Conservation (phyloP, 2,797 vertebrate species). For the Microctenopoma lineatum region DNA sequence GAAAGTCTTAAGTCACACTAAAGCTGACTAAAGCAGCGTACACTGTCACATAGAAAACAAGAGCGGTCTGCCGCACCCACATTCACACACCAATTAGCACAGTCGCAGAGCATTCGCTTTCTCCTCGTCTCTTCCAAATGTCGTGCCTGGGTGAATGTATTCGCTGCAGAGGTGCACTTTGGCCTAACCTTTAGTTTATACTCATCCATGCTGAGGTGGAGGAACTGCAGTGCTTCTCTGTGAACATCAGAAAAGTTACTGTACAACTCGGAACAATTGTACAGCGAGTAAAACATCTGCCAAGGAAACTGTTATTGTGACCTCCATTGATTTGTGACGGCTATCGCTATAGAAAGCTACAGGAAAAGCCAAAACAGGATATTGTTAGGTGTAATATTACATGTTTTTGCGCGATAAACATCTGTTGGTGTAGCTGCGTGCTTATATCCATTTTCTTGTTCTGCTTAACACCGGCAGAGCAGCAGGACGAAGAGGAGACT, state of each 20-base stretch:
- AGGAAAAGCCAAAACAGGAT: not conserved
- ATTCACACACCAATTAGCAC: slow-evolving; percentile 11
- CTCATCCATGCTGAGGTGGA: slow-evolving; percentile 2
- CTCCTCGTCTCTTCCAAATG: slow-evolving; percentile 34
- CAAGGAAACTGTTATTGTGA: not conserved
- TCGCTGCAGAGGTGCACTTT: not conserved
- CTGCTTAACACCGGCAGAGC: slow-evolving; percentile 13
- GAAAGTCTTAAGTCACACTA: slow-evolving; percentile 34
- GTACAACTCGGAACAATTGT: slow-evolving; percentile 4
- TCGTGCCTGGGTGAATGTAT: slow-evolving; percentile 4
- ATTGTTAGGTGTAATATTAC: not conserved
- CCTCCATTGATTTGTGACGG: not conserved
- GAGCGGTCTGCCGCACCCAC: not conserved
- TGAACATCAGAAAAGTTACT: slow-evolving; percentile 26
- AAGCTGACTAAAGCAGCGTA: not conserved
- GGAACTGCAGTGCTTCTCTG: slow-evolving; percentile 5
- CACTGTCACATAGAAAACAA: not conserved
- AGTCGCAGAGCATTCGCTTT: not conserved
- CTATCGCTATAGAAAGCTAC: not conserved
- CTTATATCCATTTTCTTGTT: not conserved
- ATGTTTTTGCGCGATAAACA: not conserved
- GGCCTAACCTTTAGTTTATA: not conserved
- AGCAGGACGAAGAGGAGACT: not conserved
- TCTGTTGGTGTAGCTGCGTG: not conserved
- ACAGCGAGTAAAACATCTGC: slow-evolving; percentile 13